phyloP scores from a whole-genome alignment of 2,888 invertebrate genomes.

The Eupithecia subumbrata region DNA sequence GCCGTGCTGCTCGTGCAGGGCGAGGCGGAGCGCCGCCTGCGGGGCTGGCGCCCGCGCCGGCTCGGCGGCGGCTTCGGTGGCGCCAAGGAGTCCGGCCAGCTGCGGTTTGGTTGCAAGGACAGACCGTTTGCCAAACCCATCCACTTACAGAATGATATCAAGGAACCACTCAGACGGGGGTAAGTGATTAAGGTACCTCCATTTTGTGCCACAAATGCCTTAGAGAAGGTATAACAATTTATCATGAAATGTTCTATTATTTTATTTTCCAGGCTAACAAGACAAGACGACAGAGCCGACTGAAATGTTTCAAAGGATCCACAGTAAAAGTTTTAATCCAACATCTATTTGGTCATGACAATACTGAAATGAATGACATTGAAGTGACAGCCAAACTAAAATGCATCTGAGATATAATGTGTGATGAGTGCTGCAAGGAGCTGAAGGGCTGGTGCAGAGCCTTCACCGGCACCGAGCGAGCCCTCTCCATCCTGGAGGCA shows the following conservation, averaged over 20 bases:
- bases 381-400: slow-evolving; percentile 36
- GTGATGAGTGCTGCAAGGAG: slow-evolving; percentile 61
- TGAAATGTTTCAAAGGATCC: not conserved
- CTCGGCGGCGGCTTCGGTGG: slow-evolving; percentile 96
- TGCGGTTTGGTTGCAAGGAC: slow-evolving; percentile 92
- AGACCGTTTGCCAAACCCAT: slow-evolving; percentile 86
- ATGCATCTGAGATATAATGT: slow-evolving; percentile 59
- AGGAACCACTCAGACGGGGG: slow-evolving; percentile 22
- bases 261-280: slow-evolving; percentile 5
- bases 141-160: slow-evolving; percentile 41
- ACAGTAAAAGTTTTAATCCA: not conserved
- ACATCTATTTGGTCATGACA: slow-evolving; percentile 56
- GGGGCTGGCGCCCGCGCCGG: slow-evolving; percentile 93
- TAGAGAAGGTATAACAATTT: not conserved
- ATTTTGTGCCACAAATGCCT: not conserved
- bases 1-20: slow-evolving; percentile 88
- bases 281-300: not conserved
- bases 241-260: not conserved
- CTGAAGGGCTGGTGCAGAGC: slow-evolving; percentile 70
- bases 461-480: slow-evolving; percentile 65
- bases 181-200: not conserved
- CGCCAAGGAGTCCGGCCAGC: slow-evolving; percentile 92
- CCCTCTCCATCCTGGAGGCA: slow-evolving; percentile 59
- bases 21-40: slow-evolving; percentile 88
- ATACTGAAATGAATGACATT: slow-evolving; percentile 25